phyloP scores from a whole-genome alignment of 2,888 invertebrate species.

The Drosophila dives region DNA sequence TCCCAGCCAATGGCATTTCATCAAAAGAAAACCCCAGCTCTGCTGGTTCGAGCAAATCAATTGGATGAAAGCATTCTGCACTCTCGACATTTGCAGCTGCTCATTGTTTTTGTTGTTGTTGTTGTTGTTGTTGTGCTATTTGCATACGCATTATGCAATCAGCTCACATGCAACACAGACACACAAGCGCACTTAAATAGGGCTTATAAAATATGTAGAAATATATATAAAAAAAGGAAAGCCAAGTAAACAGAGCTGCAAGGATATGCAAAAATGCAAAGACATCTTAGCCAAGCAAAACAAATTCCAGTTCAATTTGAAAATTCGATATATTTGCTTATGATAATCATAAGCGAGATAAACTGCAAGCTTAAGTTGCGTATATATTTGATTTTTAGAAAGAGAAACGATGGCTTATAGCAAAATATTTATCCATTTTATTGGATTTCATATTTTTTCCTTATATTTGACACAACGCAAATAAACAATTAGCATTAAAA shows the following conservation, averaged over 20 bases:
- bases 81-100: slow-evolving; percentile 60
- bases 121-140: slow-evolving; percentile 17
- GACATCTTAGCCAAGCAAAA: slow-evolving; percentile 23
- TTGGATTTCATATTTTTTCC: background rate
- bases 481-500: background rate
- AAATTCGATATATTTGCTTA: slow-evolving; percentile 31
- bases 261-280: slow-evolving; percentile 51
- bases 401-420: background rate
- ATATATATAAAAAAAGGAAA: slow-evolving; percentile 6
- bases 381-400: background rate
- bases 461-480: background rate
- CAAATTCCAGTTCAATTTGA: slow-evolving; percentile 37
- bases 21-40: slow-evolving; percentile 32
- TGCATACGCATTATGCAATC: slow-evolving; percentile 63
- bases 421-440: background rate
- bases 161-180: slow-evolving; percentile 25
- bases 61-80: slow-evolving; percentile 44
- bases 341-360: slow-evolving; percentile 15
- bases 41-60: slow-evolving; percentile 51
- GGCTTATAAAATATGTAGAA: slow-evolving; percentile 33
- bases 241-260: slow-evolving; percentile 20
- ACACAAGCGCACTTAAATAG: slow-evolving; percentile 12
- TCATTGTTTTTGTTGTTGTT: slow-evolving; percentile 45
- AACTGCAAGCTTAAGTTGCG: background rate
- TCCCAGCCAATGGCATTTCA: slow-evolving; percentile 30